Evolutionary conservation across 92 coral and sea anemone species (phyloP).

Genomic region (Pocillopora grandis): DNA sequence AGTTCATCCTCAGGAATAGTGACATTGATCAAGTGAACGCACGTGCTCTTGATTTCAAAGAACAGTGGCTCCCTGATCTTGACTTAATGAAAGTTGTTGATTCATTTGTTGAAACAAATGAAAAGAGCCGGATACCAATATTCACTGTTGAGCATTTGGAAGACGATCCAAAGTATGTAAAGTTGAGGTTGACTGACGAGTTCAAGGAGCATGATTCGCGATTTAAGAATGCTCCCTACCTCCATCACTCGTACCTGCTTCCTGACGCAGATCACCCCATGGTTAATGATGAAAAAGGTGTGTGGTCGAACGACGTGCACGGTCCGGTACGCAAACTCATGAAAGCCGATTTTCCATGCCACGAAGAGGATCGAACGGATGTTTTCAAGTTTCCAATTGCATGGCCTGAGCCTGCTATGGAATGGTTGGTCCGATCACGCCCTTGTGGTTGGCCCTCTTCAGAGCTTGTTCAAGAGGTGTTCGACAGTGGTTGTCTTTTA

Average conservation of each 20-base stretch:
- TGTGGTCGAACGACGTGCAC: conserved; percentile 42
- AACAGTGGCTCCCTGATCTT: conserved; percentile 70
- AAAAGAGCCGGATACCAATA: conserved; percentile 42
- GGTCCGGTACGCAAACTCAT: conserved; percentile 76
- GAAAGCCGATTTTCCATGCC: conserved; percentile 22
- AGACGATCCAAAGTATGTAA: conserved; percentile 71
- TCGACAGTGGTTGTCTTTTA: conserved; percentile 77
- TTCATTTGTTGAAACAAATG: conserved; percentile 41
- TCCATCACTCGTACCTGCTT: conserved; percentile 58
- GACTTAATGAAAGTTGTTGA: conserved; percentile 55
- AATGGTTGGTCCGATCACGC: conserved; percentile 78
- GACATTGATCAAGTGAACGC: conserved; percentile 26
- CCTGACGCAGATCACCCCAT: conserved; percentile 28
- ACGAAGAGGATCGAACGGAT: conserved; percentile 55
- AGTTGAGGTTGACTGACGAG: conserved; percentile 62
- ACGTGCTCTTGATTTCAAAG: conserved; percentile 6
- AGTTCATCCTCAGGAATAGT: conserved; percentile 41
- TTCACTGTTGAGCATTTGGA: conserved; percentile 64
- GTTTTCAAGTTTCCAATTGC: conserved; percentile 71
- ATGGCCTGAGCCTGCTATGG: conserved; percentile 91
- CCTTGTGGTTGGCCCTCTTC: conserved; percentile 82
- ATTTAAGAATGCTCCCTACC: conserved; percentile 43
- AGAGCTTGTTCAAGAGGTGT: conserved; percentile 70
- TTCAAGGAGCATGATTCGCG: conserved; percentile 67
- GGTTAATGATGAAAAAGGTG: not conserved